Evolutionary conservation across 2,113 vertebrate species (phyloP), one percentile per base, ranked within the genome.

Genomic region (Stictonetta naevosa): DNA sequence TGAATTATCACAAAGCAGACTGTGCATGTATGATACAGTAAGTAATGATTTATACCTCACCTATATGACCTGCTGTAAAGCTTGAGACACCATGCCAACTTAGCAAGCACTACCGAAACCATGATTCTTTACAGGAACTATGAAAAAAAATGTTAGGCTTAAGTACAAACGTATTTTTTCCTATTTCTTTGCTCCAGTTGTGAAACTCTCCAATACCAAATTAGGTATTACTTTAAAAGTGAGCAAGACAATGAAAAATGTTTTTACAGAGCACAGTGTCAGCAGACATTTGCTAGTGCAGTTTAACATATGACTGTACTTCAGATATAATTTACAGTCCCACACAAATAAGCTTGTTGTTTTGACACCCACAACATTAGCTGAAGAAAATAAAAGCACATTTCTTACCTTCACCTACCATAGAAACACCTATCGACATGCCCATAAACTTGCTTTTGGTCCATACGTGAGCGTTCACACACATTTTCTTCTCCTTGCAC

Each of bases 381-480:
- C 33, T 68, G 72, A 78, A 84, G 63, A 33, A 31, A 88, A 90
- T 38, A 91, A 92, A 26, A 18, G 42, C 17, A 7, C 38, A 14
- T 22, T 74, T 96, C 98, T 98, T 98, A 99, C 99, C 99, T 99
- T 99, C 99, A 77, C 99, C 99, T 36, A 99, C 98, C 99, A 99
- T 99, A 82, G 99, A 99, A 96, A 99, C 99, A 50, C 99, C 99
- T 96, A 99, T 98, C 9, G 99, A 99, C 99, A 99, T 99, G 76
- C 99, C 99, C 99, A 99, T 98, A 97, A 99, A 99, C 98, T 99
- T 99, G 99, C 99, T 99, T 97, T 99, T 99, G 98, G 99, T 99
- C 99, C 99, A 99, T 7, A 99, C 98, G 1, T 99, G 99, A 40
- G 99, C 98, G 73, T 98, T 99, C 92, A 99, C 98, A 10, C 99